Evolutionary conservation across 1,140 invertebrate species (phyloP).

Genomic region (Macrocentrus cingulum): DNA sequence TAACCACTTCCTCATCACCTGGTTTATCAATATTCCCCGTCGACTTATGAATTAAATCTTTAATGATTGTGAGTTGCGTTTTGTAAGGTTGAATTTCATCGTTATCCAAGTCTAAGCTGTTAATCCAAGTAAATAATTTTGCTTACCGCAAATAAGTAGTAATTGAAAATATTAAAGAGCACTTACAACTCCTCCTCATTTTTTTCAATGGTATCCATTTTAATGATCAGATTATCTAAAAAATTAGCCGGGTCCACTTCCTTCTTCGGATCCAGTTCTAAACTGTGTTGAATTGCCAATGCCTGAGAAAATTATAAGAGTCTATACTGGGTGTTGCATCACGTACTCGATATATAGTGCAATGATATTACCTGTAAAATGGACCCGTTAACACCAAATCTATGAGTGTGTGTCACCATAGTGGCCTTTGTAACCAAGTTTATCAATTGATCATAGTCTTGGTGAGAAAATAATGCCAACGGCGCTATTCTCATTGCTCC

Average conservation of each 20-base stretch:
- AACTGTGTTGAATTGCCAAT: conserved; percentile 62
- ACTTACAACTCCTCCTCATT: conserved; percentile 52
- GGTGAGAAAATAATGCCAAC: conserved; percentile 66
- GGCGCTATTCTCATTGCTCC: conserved; percentile 77
- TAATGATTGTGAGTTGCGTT: conserved; percentile 57
- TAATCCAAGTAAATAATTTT: conserved; percentile 24
- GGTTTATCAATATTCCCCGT: conserved; percentile 48
- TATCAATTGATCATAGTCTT: conserved; percentile 59
- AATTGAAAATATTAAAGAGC: neutral
- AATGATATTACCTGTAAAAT: conserved; percentile 65
- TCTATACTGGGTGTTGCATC: neutral
- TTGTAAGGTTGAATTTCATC: conserved; percentile 51
- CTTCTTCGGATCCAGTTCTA: conserved; percentile 54
- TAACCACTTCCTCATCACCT: conserved; percentile 59
- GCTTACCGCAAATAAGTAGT: conserved; percentile 5
- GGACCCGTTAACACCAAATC: conserved; percentile 68
- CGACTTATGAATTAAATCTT: conserved; percentile 56
- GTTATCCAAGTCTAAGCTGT: conserved; percentile 43
- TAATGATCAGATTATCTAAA: conserved; percentile 61
- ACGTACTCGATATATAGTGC: too few relatives aligned
- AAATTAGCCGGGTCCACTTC: conserved; percentile 59
- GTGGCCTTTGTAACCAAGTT: conserved; percentile 59
- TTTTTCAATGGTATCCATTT: conserved; percentile 65
- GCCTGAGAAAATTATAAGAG: conserved; percentile 51
- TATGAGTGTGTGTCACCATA: conserved; percentile 71